Conservation (phyloP, 2,797 vertebrate genomes). For the Sebastes iracundus region DNA sequence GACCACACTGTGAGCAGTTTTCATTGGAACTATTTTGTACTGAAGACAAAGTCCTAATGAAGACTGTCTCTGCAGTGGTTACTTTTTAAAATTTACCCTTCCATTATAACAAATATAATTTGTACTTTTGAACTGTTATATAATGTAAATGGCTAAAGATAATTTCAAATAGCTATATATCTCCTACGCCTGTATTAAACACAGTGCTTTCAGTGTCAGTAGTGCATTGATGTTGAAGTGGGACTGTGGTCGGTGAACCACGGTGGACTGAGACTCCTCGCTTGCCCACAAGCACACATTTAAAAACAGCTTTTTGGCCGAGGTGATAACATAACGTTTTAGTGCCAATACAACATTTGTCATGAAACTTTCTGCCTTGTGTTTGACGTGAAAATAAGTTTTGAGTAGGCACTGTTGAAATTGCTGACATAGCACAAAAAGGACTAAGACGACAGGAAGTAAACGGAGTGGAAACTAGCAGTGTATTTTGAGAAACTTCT, state of each 20-base stretch:
- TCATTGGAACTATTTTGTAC: conserved; percentile 10
- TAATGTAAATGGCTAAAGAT: neutral
- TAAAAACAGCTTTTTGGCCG: neutral
- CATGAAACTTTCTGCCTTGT: neutral
- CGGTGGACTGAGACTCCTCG: neutral
- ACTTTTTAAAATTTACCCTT: neutral
- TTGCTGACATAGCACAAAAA: neutral
- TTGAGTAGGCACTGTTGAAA: neutral
- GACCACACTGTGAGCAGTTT: conserved; percentile 42
- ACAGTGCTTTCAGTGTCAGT: neutral
- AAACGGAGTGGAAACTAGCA: neutral
- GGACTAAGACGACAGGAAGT: neutral
- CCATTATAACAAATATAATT: neutral
- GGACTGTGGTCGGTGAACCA: neutral
- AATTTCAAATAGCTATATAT: neutral
- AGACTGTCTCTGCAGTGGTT: neutral
- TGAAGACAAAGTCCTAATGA: neutral
- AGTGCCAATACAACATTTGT: neutral
- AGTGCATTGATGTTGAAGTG: neutral
- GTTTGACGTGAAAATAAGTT: neutral
- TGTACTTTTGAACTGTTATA: neutral
- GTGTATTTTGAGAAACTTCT: neutral
- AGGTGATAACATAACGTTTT: neutral
- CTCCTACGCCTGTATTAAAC: neutral
- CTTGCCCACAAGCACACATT: neutral